Evolutionary conservation across 2,113 vertebrate species (phyloP).

Genomic region (Entelurus aequoreus): DNA sequence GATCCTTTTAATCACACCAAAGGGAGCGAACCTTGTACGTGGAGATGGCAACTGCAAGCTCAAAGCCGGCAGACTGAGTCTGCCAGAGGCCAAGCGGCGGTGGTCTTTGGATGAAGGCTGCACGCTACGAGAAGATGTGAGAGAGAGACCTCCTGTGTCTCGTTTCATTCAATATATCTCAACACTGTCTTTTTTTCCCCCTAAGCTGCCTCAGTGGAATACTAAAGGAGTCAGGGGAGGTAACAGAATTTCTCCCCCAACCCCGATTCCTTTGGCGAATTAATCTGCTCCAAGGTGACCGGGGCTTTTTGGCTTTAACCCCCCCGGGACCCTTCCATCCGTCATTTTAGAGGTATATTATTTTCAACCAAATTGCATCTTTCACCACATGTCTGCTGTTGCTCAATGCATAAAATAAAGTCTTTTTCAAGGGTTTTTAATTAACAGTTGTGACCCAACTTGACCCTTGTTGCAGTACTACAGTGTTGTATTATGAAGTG

Average conservation of each 20-base stretch:
- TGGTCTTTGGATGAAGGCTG: conserved; percentile 28
- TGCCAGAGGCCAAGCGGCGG: conserved; percentile 26
- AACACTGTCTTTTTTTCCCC: conserved; percentile 43
- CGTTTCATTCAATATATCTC: conserved; percentile 64
- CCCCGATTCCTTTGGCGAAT: conserved; percentile 39
- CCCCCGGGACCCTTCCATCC: conserved; percentile 19
- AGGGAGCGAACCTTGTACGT: background rate
- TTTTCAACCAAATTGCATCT: conserved; percentile 25
- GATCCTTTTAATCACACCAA: conserved; percentile 23
- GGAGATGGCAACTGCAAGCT: background rate
- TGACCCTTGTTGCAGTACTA: no score
- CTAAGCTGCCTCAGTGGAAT: conserved; percentile 41
- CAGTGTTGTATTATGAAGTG: no score
- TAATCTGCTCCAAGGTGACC: conserved; percentile 41
- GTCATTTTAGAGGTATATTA: conserved; percentile 10
- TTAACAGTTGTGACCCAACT: no score
- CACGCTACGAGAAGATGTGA: conserved; percentile 39
- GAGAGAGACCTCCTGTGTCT: conserved; percentile 45
- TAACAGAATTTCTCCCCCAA: conserved; percentile 24
- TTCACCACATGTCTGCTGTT: background rate
- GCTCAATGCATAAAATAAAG: no score
- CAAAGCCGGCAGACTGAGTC: conserved; percentile 15
- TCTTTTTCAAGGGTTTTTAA: no score
- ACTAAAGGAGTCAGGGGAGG: conserved; percentile 40
- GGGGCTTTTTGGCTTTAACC: conserved; percentile 29